Conservation (phyloP, 1,140 invertebrate genomes). For the Portunus trituberculatus region DNA sequence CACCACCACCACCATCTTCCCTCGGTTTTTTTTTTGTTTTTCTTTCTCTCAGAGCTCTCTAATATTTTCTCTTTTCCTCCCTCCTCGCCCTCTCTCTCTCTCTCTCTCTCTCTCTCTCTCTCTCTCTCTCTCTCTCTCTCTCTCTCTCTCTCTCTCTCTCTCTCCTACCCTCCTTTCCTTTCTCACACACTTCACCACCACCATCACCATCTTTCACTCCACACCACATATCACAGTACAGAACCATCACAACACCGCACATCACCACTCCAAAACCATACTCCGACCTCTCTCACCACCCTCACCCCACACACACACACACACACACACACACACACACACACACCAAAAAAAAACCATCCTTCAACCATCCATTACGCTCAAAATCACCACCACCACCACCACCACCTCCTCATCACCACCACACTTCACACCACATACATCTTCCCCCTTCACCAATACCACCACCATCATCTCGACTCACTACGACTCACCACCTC, state of each 20-base stretch:
- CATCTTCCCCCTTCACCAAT: constrained; percentile 24
- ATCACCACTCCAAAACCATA: background rate
- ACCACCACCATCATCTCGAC: constrained; percentile 78
- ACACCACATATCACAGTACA: background rate
- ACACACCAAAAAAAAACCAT: background rate
- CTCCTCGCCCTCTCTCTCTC: background rate
- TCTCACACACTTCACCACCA: background rate
- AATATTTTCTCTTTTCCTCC: background rate
- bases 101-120: background rate
- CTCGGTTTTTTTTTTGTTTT: background rate
- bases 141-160: background rate
- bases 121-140: background rate
- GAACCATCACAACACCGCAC: background rate
- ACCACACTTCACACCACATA: background rate
- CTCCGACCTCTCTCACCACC: background rate
- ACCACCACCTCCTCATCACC: background rate
- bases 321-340: background rate
- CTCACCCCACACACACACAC: background rate
- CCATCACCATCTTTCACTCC: background rate
- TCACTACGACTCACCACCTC: constrained; percentile 78
- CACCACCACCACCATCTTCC: no score
- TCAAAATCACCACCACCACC: no score
- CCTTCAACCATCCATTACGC: no score
- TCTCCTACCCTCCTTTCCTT: constrained; percentile 7
- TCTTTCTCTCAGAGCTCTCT: no score